Base-by-base conservation (phyloP, 1,140 invertebrate species). In the Drosophila aff. region DNA sequence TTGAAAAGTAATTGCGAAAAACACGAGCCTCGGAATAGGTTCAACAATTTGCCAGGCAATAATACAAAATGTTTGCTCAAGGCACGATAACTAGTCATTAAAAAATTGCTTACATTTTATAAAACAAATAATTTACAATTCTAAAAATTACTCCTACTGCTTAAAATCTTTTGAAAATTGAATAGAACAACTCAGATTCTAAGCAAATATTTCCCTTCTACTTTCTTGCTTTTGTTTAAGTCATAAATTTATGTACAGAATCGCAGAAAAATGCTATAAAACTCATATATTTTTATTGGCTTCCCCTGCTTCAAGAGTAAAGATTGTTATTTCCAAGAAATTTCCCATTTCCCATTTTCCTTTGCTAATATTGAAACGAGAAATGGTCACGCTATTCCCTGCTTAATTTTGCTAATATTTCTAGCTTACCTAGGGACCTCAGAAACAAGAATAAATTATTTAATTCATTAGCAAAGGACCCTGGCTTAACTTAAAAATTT, bases 361-460 rank as follows among this genome's bases (percentile, higher is more conserved):
- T 33, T n/a, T 2, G 13, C 40, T 38, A 62, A 31, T 15, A 2
- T 11, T 18, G 3, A 4, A 64, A 59, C 28, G 36, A 16, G 15
- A 55, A 55, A 53, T 13, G 18, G 33, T 43, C 66, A 69, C 66
- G 66, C 66, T 65, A 69, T 65, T 65, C 66, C 60, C 66, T 65
- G 21, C 21, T 63, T 63, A 68, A 50, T 64, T 50, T 49, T 13
- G 15, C 15, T 57, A 57, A 33, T 53, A 53, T 57, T 63, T 58
- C 23, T 11, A 21, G 26, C n/a, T 21, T 0, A 26, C 31, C 49
- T 33, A 31, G 15, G 36, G 36, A 40, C 21, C 36, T 40, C 7
- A 10, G 23, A 23, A n/a, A 26, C 21, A 11, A 33, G 26, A 23
- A 58, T 26, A 7, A 41, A 26, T 26, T 36, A 57, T 40, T 55